Percentiles rank a stretch among this genome's conserved stretches.
These are phyloP conservation scores for Acromyrmex charruanus DNA, from an alignment of 1,140 invertebrate species.

Conservation along the genomic window DNA sequence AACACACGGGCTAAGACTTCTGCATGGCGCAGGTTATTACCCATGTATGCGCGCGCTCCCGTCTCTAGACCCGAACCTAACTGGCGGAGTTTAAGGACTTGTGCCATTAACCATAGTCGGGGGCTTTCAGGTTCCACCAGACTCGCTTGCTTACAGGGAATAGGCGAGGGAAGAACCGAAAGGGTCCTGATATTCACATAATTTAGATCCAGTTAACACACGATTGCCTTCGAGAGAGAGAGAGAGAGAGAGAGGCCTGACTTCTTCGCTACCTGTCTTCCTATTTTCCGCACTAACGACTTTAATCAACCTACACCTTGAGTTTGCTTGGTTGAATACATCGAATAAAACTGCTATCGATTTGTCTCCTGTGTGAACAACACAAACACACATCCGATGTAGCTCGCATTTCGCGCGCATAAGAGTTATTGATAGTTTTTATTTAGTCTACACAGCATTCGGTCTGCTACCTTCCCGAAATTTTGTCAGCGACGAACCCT, in stretches of 20 bases:
- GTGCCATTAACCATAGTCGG: slow-evolving; percentile 60
- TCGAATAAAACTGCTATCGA: slow-evolving; percentile 42
- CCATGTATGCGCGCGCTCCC: slow-evolving; percentile 28
- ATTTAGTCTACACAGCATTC: slow-evolving; percentile 20
- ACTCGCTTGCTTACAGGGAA: not conserved
- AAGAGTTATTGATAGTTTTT: slow-evolving; percentile 52
- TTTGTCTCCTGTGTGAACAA: slow-evolving; percentile 32
- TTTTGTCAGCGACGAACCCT: slow-evolving; percentile 20
- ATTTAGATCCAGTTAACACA: slow-evolving; percentile 51
- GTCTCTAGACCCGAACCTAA: not conserved
- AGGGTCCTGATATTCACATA: slow-evolving; percentile 55
- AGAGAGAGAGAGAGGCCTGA: not conserved
- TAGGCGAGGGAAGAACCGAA: slow-evolving; percentile 35
- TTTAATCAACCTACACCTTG: slow-evolving; percentile 34
- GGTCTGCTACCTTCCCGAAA: slow-evolving; percentile 10
- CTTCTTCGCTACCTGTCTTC: slow-evolving; percentile 8
- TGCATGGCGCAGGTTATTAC: slow-evolving; percentile 57
- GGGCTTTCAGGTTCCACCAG: slow-evolving; percentile 37
- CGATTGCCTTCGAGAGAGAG: slow-evolving; percentile 7
- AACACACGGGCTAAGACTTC: slow-evolving; percentile 53
- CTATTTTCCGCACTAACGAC: slow-evolving; percentile 24
- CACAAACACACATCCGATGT: not conserved
- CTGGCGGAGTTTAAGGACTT: slow-evolving; percentile 68
- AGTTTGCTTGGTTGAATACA: not conserved
- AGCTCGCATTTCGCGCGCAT: slow-evolving; percentile 1